These are phyloP conservation scores for Melitaea cinxia DNA, from an alignment of 1,140 invertebrate species.

Conservation along the genomic window DNA sequence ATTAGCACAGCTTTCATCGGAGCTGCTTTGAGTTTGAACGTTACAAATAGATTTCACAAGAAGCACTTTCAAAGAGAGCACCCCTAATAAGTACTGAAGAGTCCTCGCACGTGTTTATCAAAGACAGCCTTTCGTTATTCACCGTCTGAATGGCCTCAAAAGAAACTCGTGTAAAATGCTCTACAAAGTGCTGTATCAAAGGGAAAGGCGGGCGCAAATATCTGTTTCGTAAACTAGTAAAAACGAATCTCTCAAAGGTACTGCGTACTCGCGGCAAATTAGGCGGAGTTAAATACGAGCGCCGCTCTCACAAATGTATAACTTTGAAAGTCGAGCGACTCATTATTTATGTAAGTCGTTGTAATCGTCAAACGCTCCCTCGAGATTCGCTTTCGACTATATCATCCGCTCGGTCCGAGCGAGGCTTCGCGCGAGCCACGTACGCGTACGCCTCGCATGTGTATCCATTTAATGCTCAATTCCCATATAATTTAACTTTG, in stretches of 20 bases:
- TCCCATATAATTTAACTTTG: conserved; percentile 82
- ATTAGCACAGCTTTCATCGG: conserved; percentile 78
- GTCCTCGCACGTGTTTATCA: conserved; percentile 82
- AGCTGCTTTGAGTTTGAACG: conserved; percentile 77
- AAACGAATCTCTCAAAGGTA: conserved; percentile 79
- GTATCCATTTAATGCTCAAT: conserved; percentile 81
- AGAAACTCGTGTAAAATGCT: conserved; percentile 81
- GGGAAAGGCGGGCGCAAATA: conserved; percentile 79
- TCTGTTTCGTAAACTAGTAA: conserved; percentile 82
- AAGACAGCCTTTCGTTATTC: conserved; percentile 82
- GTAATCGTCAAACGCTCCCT: conserved; percentile 68
- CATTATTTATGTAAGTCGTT: conserved; percentile 77
- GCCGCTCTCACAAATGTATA: conserved; percentile 68
- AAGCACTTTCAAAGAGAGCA: conserved; percentile 80
- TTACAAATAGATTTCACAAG: conserved; percentile 81
- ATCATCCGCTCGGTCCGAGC: conserved; percentile 59
- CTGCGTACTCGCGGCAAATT: conserved; percentile 78
- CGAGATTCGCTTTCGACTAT: conserved; percentile 63
- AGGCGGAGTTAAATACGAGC: conserved; percentile 78
- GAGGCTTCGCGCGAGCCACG: conserved; percentile 37
- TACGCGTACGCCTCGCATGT: conserved; percentile 63
- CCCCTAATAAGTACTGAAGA: conserved; percentile 82
- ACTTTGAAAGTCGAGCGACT: conserved; percentile 73
- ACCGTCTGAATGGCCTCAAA: conserved; percentile 81
- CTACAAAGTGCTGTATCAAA: conserved; percentile 80